phyloP scores from a whole-genome alignment of 2,888 invertebrate genomes.

The Agrochola lychnidis region DNA sequence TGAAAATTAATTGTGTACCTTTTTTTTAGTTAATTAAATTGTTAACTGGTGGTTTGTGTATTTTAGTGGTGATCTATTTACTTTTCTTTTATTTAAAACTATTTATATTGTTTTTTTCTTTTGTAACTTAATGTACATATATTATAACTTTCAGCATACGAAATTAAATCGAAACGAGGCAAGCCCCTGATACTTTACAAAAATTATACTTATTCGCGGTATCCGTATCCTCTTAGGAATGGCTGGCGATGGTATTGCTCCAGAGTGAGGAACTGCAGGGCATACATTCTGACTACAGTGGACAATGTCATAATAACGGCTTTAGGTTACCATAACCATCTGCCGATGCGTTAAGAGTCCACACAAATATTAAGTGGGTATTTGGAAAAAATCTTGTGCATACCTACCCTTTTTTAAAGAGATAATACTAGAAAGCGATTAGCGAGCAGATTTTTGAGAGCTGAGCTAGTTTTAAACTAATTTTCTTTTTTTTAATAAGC shows the following conservation, averaged over 20 bases:
- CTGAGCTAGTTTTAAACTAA: background rate
- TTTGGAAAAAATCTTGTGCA: background rate
- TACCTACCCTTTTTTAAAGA: background rate
- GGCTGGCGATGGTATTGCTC: conserved; percentile 86
- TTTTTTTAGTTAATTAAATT: conserved; percentile 37
- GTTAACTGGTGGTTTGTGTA: conserved; percentile 4
- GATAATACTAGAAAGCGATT: background rate
- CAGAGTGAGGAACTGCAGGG: conserved; percentile 80
- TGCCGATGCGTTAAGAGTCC: conserved; percentile 36
- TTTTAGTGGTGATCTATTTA: conserved; percentile 14
- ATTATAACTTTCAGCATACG: conserved; percentile 67
- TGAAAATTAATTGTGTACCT: conserved; percentile 6
- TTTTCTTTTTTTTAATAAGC: background rate
- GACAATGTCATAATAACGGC: conserved; percentile 71
- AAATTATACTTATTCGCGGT: conserved; percentile 80
- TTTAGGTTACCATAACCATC: conserved; percentile 75
- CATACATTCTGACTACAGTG: conserved; percentile 75
- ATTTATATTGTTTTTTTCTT: background rate
- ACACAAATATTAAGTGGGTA: background rate
- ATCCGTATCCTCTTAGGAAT: conserved; percentile 75
- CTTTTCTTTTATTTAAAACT: background rate
- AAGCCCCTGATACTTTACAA: conserved; percentile 77
- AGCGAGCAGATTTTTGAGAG: background rate
- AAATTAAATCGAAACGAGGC: conserved; percentile 77
- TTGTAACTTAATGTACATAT: background rate